phyloP scores from a whole-genome alignment of 2,797 vertebrate species.

The Hydrophis major region DNA sequence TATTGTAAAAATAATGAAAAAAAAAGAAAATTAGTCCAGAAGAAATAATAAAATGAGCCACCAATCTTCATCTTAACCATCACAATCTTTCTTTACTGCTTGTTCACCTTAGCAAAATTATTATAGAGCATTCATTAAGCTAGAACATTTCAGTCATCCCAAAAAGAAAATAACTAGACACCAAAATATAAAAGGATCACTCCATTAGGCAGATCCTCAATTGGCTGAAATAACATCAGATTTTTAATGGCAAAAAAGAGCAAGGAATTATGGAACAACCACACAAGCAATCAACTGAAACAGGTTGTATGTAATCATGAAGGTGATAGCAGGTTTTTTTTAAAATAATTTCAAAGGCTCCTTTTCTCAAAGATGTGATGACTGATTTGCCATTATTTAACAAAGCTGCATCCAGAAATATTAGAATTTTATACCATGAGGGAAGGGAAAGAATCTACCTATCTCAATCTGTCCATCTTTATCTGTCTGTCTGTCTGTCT shows the following conservation, averaged over 20 bases:
- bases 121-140: background rate
- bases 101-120: background rate
- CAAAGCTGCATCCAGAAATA: background rate
- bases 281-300: background rate
- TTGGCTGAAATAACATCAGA: background rate
- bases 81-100: background rate
- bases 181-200: background rate
- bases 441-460: background rate
- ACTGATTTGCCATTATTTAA: background rate
- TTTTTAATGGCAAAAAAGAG: background rate
- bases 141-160: background rate
- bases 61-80: background rate
- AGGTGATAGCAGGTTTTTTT: background rate
- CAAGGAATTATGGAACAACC: background rate
- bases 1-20: background rate
- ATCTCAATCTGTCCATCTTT: background rate
- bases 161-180: background rate
- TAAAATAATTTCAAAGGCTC: background rate
- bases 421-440: background rate
- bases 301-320: accelerated
- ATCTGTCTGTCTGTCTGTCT: too few relatives aligned
- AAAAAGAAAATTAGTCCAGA: background rate
- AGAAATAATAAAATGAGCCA: background rate
- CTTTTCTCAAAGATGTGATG: background rate
- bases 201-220: background rate